Base-by-base conservation (phyloP, 2,797 vertebrate species). In the Siniperca scherzeri region DNA sequence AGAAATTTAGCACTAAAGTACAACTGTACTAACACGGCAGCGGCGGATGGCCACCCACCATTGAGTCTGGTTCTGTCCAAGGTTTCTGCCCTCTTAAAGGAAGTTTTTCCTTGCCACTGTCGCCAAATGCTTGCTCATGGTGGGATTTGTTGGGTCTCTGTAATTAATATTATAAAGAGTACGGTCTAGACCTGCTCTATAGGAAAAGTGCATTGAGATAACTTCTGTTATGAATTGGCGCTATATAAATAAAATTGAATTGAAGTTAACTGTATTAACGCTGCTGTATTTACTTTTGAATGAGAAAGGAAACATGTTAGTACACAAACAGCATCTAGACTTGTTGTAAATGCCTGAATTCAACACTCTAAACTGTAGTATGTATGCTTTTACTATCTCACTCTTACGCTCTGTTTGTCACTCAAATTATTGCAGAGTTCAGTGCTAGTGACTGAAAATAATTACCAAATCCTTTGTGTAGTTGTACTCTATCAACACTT, bases 401-500 rank as follows among this genome's bases (percentile, higher is more conserved):
- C 7, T 71, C 30, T 59, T 19, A 27, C 9, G 0, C 42, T 33
- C 53, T 70, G 38, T 83, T 80, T 77, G 48, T 55, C 17, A 67
- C 71, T 75, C 12, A 70, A 61, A 78, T 80, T 7, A 79, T 78
- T 74, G 42, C 25, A 50, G 36, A 78, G 38, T 42, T 76, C 52
- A 27, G 12, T 70, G 46, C 70, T 61, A 68, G 1, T 46, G 53
- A 42, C 50, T 79, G 61, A 60, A 87, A 73, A 88, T 79, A 83
- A 87, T 83, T 44, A 78, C 33, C 19, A 70, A 66, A 73, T 7
- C 17, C 2, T 85, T 59, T 70, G 12, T 80, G 42, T 66, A 61
- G 67, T 40, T 57, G 5, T 67, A 53, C 62, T 79, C 50, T 50
- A 73, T 81, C 70, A 80, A 68, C 77, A 77, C 70, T 74, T 87